Conservation (phyloP, 1,140 invertebrate genomes). For the Drosophila dunni region DNA sequence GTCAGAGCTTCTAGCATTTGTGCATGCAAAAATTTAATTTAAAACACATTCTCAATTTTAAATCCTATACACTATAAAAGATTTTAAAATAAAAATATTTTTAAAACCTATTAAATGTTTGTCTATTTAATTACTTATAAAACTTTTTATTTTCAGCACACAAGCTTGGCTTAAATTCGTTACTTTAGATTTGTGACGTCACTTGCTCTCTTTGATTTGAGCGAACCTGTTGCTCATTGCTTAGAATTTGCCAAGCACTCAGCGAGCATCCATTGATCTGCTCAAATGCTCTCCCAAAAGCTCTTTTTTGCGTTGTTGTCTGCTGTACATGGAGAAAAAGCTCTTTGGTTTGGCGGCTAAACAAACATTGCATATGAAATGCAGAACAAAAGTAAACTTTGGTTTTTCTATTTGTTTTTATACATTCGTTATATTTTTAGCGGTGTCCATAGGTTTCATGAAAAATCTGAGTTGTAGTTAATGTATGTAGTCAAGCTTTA, state of each 20-base stretch:
- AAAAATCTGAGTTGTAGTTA: constrained; percentile 48
- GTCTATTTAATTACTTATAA: background rate
- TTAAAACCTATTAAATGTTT: background rate
- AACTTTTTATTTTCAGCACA: background rate
- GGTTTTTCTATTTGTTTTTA: constrained; percentile 70
- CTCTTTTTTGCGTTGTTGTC: constrained; percentile 27
- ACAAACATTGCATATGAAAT: constrained; percentile 12
- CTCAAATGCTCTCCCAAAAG: constrained; percentile 21
- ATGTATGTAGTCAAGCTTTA: constrained; percentile 54
- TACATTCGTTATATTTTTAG: constrained; percentile 63
- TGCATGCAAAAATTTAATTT: background rate
- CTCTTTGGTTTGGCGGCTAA: constrained; percentile 28
- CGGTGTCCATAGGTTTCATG: constrained; percentile 50
- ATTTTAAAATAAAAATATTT: background rate
- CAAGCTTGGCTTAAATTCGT: background rate
- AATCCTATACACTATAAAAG: too few species aligned
- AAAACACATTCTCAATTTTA: background rate
- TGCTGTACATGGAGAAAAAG: constrained; percentile 12
- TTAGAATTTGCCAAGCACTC: constrained; percentile 1
- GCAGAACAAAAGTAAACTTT: constrained; percentile 66
- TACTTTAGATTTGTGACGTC: constrained; percentile 33
- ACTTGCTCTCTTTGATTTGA: constrained; percentile 2
- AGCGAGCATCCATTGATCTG: constrained; percentile 31
- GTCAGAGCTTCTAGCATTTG: constrained; percentile 9
- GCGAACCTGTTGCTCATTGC: constrained; percentile 14